Conservation (phyloP, 2,888 invertebrate species). For the Silvanus unidentatus region DNA sequence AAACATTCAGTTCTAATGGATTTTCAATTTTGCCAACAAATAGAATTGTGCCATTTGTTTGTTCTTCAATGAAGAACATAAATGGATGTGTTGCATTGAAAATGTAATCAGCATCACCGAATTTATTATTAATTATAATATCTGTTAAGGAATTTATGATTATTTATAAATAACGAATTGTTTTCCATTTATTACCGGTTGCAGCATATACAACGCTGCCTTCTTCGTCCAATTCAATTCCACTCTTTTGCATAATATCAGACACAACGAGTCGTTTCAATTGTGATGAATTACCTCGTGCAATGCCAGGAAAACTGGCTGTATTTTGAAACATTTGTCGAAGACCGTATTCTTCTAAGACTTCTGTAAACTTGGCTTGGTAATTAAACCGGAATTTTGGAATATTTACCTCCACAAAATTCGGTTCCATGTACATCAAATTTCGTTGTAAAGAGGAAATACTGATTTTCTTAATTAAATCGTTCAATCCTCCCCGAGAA, state of each 20-base stretch:
- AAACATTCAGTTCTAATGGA: constrained; percentile 47
- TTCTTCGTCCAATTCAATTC: constrained; percentile 70
- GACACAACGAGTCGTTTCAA: constrained; percentile 53
- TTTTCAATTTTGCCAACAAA: constrained; percentile 69
- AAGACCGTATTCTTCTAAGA: constrained; percentile 62
- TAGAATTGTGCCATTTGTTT: constrained; percentile 63
- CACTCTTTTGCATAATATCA: constrained; percentile 67
- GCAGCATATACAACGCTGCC: constrained; percentile 67
- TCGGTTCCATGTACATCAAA: constrained; percentile 55
- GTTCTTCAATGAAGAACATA: constrained; percentile 74
- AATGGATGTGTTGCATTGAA: constrained; percentile 72
- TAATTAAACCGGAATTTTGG: constrained; percentile 73
- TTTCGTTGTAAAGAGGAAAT: constrained; percentile 52
- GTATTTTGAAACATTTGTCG: constrained; percentile 64
- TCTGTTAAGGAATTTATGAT: constrained; percentile 42
- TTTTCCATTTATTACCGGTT: constrained; percentile 50
- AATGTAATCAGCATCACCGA: constrained; percentile 55
- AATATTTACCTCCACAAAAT: constrained; percentile 57
- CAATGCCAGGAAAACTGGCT: constrained; percentile 65
- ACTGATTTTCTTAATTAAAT: constrained; percentile 54
- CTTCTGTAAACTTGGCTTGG: constrained; percentile 55
- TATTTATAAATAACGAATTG: neutral
- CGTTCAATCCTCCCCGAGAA: constrained; percentile 55
- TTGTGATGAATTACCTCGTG: constrained; percentile 49
- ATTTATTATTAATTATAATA: constrained; percentile 65